phyloP scores from a whole-genome alignment of 2,888 invertebrate genomes.

The Dioctria rufipes region DNA sequence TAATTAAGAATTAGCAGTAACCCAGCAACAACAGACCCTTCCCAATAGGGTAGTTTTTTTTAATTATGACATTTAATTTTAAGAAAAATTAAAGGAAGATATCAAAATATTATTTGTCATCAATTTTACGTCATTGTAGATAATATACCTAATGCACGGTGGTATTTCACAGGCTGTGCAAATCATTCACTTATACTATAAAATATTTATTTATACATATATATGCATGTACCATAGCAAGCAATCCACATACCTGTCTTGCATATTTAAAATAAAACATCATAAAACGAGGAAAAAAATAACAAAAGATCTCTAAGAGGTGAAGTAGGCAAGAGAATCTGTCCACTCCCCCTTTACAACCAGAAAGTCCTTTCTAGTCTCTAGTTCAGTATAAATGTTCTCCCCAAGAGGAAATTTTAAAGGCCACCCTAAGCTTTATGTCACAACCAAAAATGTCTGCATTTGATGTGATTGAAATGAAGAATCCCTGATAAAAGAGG shows the following conservation, averaged over 20 bases:
- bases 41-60: no score
- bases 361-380: background rate
- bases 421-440: constrained; percentile 60
- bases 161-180: no score
- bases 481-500: constrained; percentile 64
- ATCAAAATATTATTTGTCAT: no score
- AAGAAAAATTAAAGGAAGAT: no score
- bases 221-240: no score
- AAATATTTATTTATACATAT: no score
- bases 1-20: no score
- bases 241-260: background rate
- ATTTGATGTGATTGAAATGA: constrained; percentile 64
- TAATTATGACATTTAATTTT: no score
- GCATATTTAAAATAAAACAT: constrained; percentile 16
- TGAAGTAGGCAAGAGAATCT: constrained; percentile 36
- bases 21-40: no score
- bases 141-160: no score
- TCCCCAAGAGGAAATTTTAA: constrained; percentile 54
- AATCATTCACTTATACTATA: no score
- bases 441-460: constrained; percentile 64
- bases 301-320: constrained; percentile 30
- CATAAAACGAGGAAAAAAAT: background rate
- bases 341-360: constrained; percentile 28
- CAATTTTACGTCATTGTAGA: no score
- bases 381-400: constrained; percentile 22